These are phyloP conservation scores for Alviniconcha marisindica DNA, from an alignment of 1,140 invertebrate species.

Conservation along the genomic window DNA sequence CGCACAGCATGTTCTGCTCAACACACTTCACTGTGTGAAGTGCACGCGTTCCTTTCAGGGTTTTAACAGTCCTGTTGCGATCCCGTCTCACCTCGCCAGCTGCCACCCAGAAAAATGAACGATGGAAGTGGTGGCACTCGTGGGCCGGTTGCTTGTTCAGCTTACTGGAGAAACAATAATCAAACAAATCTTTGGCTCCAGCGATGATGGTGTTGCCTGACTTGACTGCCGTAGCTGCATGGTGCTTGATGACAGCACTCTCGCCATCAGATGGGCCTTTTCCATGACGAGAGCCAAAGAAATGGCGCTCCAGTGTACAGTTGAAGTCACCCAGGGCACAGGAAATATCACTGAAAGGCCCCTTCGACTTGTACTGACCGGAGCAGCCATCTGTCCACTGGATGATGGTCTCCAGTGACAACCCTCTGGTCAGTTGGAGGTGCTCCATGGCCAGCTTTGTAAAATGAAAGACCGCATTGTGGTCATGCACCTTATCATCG, in stretches of 20 bases:
- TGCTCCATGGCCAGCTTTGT: conserved; percentile 2
- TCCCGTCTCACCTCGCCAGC: too few relatives aligned
- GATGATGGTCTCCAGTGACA: conserved; percentile 25
- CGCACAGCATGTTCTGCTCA: too few relatives aligned
- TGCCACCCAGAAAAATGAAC: too few relatives aligned
- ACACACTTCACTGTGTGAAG: too few relatives aligned
- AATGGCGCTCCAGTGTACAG: conserved; percentile 31
- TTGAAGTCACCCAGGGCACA: conserved; percentile 37
- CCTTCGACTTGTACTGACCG: conserved; percentile 49
- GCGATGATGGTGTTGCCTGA: conserved; percentile 20
- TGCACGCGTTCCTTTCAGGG: too few relatives aligned
- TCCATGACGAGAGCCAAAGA: conserved; percentile 50
- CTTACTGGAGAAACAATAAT: not conserved
- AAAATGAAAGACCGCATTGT: conserved; percentile 44
- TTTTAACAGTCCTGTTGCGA: too few relatives aligned
- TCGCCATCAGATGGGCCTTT: conserved; percentile 52
- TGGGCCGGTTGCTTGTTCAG: not conserved
- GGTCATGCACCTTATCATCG: conserved; percentile 49
- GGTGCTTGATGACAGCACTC: conserved; percentile 41
- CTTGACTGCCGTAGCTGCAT: conserved; percentile 35
- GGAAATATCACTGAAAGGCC: conserved; percentile 41
- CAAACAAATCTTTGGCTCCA: conserved; percentile 37
- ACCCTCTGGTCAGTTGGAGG: conserved; percentile 22
- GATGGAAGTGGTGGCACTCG: too few relatives aligned
- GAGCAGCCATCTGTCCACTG: conserved; percentile 53